Evolutionary conservation across 2,888 invertebrate genomes (phyloP), one percentile per base, ranked within the genome.

Genomic region (Pachycephus smyrnensis): DNA sequence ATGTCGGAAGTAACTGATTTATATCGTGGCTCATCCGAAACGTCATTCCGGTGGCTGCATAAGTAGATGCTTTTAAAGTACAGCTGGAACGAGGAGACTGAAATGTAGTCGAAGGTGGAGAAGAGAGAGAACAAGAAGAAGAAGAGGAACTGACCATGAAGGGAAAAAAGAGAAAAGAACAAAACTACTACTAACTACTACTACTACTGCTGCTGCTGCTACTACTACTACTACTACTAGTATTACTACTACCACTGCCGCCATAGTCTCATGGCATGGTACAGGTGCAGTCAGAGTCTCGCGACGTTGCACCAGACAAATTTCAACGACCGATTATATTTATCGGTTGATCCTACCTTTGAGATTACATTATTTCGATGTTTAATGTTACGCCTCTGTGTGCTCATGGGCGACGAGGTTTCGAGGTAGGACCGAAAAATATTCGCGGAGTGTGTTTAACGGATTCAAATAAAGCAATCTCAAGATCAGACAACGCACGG

Each of bases 401-500:
- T 55, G 55, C 55, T 55, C 55, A 55, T 55, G 75, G 55, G 35
- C 73, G 71, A 77, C 74, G 80, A 75, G 76, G 81, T 75, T 69
- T 55, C 55, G 55, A 23, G 55, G 55, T 23, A 55, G 55, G 55
- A 75, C 75, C 77, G 77, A 77, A 77, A 55, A 55, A 82, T 86
- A 83, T 87, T 84, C 81, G 86, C 76, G 74, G 81, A 80, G 84
- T 81, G 78, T 82, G 83, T 84, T 86, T 87, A 87, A 82, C 86
- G 84, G 84, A 83, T 85, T 87, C 83, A 87, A 88, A 88, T 88
- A 88, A 88, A 87, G 88, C 87, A 88, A 88, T 88, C 88, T 87
- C 86, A 81, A 82, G 87, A 88, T 88, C 88, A 82, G 88, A 88
- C 87, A 85, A 84, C 86, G 83, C 74, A 79, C 23, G 68, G 81